Evolutionary conservation across 2,797 vertebrate genomes (phyloP).

Genomic region (Mastacembelus armatus): DNA sequence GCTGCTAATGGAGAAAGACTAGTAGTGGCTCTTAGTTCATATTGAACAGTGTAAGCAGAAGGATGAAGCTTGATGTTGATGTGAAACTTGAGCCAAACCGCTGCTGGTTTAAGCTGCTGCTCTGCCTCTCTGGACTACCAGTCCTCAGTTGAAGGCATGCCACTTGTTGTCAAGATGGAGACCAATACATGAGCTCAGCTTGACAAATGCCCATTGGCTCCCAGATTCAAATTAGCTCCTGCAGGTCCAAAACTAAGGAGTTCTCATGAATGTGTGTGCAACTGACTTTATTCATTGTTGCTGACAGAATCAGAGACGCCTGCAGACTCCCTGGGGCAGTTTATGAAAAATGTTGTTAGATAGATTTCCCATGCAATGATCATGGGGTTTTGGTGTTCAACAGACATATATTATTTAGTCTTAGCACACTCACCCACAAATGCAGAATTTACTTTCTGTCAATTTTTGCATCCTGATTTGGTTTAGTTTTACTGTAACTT

Average conservation of each 20-base stretch:
- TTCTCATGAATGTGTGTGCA: slow-evolving; percentile 31
- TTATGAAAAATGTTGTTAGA: slow-evolving; percentile 35
- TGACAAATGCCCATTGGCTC: slow-evolving; percentile 31
- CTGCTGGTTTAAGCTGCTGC: background rate
- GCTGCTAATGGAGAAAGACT: too few relatives aligned
- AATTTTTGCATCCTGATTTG: too few relatives aligned
- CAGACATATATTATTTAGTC: too few relatives aligned
- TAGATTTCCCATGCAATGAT: too few relatives aligned
- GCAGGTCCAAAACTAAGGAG: slow-evolving; percentile 31
- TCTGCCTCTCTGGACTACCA: background rate
- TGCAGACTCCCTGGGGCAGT: slow-evolving; percentile 15
- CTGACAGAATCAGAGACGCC: slow-evolving; percentile 19
- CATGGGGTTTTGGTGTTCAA: too few relatives aligned
- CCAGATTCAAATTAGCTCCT: slow-evolving; percentile 40
- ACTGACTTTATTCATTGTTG: slow-evolving; percentile 21
- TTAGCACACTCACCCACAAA: too few relatives aligned
- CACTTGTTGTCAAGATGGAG: slow-evolving; percentile 16
- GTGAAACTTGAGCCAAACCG: background rate
- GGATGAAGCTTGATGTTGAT: background rate
- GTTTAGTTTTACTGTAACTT: too few relatives aligned
- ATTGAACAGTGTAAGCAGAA: background rate
- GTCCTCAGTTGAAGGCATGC: background rate
- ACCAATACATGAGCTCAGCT: slow-evolving; percentile 13
- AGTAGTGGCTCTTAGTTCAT: too few relatives aligned
- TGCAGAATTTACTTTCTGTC: too few relatives aligned